Base-by-base conservation (phyloP, 2,888 invertebrate genomes). In the Escarpia spicata region DNA sequence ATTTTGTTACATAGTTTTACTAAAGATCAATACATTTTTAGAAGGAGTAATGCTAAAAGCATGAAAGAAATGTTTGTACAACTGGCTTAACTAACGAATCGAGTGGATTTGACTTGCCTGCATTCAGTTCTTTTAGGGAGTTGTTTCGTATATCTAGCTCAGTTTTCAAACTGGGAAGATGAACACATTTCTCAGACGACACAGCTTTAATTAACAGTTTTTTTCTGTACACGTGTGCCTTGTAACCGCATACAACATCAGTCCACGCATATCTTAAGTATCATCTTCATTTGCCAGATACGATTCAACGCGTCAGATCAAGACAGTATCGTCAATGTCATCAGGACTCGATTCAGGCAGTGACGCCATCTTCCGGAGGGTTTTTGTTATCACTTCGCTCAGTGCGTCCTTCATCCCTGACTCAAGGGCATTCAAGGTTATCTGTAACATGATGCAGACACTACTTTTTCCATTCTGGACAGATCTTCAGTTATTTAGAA, bases 311-410 rank as follows among this genome's bases (percentile, higher is more conserved):
- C 26, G n/a, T 75, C 75, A 75, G 26, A 93, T 92, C 26, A 98
- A 97, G 96, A 99, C 97, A 93, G 99, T 99, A 96, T 98, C 98
- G 96, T 99, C 99, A 94, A 99, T 97, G 96, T 99, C 98, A 96
- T 99, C 98, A 8, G 94, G 92, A 96, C 98, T 98, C 94, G 98
- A 98, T 96, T 98, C 98, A 37, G 98, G 97, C 95, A 98, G 98
- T 89, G 97, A 97, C 93, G 97, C 97, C 31, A 98, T 97, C 97
- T 98, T 98, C 93, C 98, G 98, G 95, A 98, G 97, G 94, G 98
- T 98, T 97, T 99, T 99, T 95, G 97, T 98, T 94, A 98, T 98
- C 93, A 99, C 98, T 96, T 99, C 99, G 93, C 97, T 97, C 94
- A 99, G 97, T 3, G 99, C 98, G 96, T 99, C 99, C 95, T 98